Conservation (phyloP, 2,888 invertebrate species). For the Oligia latruncula region DNA sequence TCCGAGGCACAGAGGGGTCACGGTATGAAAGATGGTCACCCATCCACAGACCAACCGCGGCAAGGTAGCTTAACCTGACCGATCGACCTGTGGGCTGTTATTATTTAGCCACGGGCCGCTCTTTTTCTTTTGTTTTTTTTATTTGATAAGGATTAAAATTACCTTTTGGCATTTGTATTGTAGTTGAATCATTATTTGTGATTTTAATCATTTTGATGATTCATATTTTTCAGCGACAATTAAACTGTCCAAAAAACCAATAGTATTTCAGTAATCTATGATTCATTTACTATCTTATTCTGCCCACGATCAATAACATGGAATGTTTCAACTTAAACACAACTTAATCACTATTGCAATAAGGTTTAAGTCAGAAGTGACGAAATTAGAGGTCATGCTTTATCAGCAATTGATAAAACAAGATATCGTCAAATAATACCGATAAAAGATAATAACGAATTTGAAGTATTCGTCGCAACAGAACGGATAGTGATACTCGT, state of each 20-base stretch:
- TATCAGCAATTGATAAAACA: conserved; percentile 63
- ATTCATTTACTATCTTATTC: conserved; percentile 58
- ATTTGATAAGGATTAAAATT: not conserved
- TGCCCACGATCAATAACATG: conserved; percentile 37
- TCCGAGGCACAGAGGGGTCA: too few relatives aligned
- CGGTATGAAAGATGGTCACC: too few relatives aligned
- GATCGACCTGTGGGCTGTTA: too few relatives aligned
- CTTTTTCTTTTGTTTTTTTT: not conserved
- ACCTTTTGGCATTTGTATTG: not conserved
- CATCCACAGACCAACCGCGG: too few relatives aligned
- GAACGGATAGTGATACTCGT: conserved; percentile 52
- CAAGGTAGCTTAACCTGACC: too few relatives aligned
- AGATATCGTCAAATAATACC: conserved; percentile 36
- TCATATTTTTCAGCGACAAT: not conserved
- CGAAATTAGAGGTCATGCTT: conserved; percentile 4
- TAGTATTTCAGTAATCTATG: conserved; percentile 29
- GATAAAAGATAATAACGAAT: conserved; percentile 45
- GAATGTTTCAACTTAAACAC: conserved; percentile 19
- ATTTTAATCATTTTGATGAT: conserved; percentile 8
- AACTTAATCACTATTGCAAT: conserved; percentile 4
- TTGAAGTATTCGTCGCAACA: conserved; percentile 54
- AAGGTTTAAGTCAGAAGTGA: conserved; percentile 30
- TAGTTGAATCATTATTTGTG: conserved; percentile 4
- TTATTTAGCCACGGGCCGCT: too few relatives aligned
- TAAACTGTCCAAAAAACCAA: not conserved